Evolutionary conservation across 2,113 vertebrate genomes (phyloP).

Genomic region (Oenanthe melanoleuca): DNA sequence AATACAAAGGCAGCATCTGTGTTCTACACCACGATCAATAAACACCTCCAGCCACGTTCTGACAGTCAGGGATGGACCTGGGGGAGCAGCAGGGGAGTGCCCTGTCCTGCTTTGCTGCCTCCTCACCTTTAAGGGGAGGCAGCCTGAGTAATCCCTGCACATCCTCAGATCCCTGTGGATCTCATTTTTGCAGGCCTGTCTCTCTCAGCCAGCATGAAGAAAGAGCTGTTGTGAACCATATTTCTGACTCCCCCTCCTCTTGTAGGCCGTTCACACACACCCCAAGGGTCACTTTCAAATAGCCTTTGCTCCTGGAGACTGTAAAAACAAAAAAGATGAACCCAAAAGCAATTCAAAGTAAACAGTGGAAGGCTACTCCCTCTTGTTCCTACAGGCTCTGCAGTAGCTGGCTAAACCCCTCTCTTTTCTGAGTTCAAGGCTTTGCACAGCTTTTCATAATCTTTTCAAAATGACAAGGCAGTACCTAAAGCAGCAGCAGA

Average conservation of each 20-base stretch:
- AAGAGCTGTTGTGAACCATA: background rate
- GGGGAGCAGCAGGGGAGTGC: background rate
- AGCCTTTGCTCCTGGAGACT: background rate
- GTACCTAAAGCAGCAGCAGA: background rate
- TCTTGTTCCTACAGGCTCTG: background rate
- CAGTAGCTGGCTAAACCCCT: background rate
- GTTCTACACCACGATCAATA: background rate
- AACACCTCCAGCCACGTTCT: rapidly evolving
- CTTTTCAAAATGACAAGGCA: background rate
- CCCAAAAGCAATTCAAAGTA: background rate
- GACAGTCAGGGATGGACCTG: background rate
- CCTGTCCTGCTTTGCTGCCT: background rate
- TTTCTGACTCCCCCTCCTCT: background rate
- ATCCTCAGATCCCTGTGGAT: background rate
- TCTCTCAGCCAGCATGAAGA: background rate
- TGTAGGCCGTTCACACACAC: background rate
- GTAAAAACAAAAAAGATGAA: background rate
- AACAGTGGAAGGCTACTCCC: background rate
- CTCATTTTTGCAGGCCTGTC: background rate
- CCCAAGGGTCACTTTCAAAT: background rate
- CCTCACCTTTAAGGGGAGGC: background rate
- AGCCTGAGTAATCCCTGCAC: background rate
- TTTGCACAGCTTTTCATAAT: background rate
- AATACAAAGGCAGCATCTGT: background rate
- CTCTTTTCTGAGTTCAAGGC: background rate